Conservation (phyloP, 2,113 vertebrate species). For the Psilopsiagon aurifrons region DNA sequence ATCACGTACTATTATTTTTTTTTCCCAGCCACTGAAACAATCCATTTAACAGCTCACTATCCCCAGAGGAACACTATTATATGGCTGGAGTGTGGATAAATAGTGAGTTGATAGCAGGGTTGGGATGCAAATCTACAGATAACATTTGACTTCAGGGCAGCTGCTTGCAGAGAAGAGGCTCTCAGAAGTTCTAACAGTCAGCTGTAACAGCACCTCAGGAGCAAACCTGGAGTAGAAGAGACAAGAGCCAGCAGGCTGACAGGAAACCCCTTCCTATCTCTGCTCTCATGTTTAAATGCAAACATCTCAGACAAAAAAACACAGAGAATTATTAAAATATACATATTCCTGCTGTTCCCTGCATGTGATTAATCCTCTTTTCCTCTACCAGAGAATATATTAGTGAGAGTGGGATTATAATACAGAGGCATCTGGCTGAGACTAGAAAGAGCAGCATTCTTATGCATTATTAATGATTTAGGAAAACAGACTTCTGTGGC, state of each 20-base stretch:
- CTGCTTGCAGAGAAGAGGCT: neutral
- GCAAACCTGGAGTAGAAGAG: neutral
- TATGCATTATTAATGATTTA: conserved; percentile 54
- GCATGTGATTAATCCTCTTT: conserved; percentile 20
- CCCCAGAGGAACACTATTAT: neutral
- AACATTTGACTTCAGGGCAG: neutral
- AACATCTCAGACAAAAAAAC: conserved; percentile 1
- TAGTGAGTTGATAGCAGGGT: neutral
- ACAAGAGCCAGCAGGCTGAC: neutral
- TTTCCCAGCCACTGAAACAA: neutral
- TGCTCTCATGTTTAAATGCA: neutral
- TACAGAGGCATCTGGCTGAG: conserved; percentile 52
- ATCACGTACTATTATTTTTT: neutral
- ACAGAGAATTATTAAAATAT: neutral
- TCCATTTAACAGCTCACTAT: neutral
- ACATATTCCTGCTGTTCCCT: neutral
- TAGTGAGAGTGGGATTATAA: neutral
- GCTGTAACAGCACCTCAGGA: neutral
- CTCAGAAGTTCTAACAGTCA: neutral
- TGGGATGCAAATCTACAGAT: conserved; percentile 14
- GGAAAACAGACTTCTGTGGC: neutral
- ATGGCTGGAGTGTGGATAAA: neutral
- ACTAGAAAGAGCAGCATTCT: conserved; percentile 2
- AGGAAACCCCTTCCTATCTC: neutral
- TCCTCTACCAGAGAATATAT: neutral